Base-by-base conservation (phyloP, 1,140 invertebrate genomes). In the Ceratoteleas bidentatus region DNA sequence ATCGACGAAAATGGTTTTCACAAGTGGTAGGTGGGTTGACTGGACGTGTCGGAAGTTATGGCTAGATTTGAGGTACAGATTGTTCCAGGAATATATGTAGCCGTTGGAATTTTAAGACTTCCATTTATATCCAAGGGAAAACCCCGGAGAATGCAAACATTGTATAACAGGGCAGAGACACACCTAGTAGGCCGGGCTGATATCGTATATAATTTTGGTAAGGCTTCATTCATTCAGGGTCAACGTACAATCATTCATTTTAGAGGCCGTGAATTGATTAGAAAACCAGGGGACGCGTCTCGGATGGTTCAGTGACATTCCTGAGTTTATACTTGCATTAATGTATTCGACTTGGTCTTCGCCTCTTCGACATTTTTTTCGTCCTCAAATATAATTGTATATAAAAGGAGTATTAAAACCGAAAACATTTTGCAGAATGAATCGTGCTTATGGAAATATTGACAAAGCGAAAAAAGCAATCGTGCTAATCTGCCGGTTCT, bases 271-370 rank as follows among this genome's bases (percentile, higher is more conserved):
- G 9, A 57, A 58, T 24, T 6, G 54, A 70, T 68, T 57, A 36
- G 65, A 57, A 57, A 57, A 47, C 9, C 11, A 47, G 14, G 52
- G 47, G 34, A 34, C 9, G 6, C 4, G 11, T 36, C 15, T 49
- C 16, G 6, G 53, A 74, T 24, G 16, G 72, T 57, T 75, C 72
- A 60, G 9, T 66, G 62, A 66, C 72, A 75, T 75, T 75, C 43
- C 43, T 14, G 33, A 38, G 6, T 40, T 64, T 33, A 54, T 50
- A 50, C 13, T 61, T 72, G 49, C 45, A 64, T 70, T 53, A 61
- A 45, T 65, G 2, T 40, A 65, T 65, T 65, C 62, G 5, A 66
- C 38, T 40, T 54, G 38, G 24, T 66, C 15, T 52, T 54, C 34
- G 2, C 0, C 40, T 65, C 9, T 54, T 65, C 32, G 9, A 36